Evolutionary conservation across 2,113 vertebrate genomes (phyloP), one percentile per base, ranked within the genome.

Genomic region (Siniperca knerii): DNA sequence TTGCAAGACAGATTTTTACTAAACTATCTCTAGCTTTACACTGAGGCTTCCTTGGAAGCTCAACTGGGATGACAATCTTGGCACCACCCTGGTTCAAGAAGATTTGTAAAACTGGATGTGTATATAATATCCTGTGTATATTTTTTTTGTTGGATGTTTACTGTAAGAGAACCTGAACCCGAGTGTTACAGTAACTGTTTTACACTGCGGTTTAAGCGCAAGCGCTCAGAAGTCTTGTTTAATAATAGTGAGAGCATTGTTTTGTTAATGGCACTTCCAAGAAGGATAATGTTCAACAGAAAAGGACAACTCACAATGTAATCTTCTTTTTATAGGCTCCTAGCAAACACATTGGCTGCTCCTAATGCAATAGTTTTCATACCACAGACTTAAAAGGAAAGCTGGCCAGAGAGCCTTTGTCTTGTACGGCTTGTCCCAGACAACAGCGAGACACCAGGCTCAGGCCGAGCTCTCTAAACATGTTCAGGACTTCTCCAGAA

Each of bases 301-400:
- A 23, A 73, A 79, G 73, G 62, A 84, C 55, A 71, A 83, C 67
- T 75, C 29, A 21, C 35, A 62, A 74, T 72, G 69, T 37, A 50
- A 76, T 70, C 70, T 58, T 74, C 80, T 90, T 94, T 95, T 92
- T 87, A 92, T 87, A 90, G 89, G 61, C 82, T 57, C 10, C 2
- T 0, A 44, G 76, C 21, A 58, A 85, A 82, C 70, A 73, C 70
- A 68, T 3, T 9, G 20, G 58, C 48, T 72, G 48, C 61, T 81
- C 40, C 21, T 29, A 74, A 64, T 33, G 55, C 29, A 71, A 89
- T 74, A 55, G 66, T 75, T 87, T 64, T 81, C 89, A 94, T 92
- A 89, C 61, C 90, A 94, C 66, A 61, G 77, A 87, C 94, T 88
- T 94, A 95, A 90, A 94, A 94, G 92, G 93, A 92, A 42, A 87